Evolutionary conservation across 2,888 invertebrate species (phyloP), one percentile per base, ranked within the genome.

Genomic region (Bhutanitis thaidina): DNA sequence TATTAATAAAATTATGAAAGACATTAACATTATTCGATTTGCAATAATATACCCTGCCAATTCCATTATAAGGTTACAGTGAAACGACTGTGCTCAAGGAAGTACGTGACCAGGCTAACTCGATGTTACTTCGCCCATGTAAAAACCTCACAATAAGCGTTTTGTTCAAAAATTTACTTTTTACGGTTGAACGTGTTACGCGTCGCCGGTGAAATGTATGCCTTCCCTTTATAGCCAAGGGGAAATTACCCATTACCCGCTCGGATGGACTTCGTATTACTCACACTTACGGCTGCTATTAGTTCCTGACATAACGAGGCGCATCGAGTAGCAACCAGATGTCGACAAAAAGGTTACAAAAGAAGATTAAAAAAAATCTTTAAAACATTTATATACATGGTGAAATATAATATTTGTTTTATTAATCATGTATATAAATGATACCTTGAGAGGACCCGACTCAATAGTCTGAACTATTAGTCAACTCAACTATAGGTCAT

Each of bases 181-280:
- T 45, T 51, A 51, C 15, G 40, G 39, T 41, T 12, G 45, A 41
- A 50, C 45, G 45, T 51, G 51, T 41, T 45, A 51, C 40, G 32
- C 39, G 51, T 51, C 29, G 27, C 35, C 40, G 27, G 34, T 51
- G 51, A 51, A 51, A 51, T 45, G 51, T 40, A 51, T 43, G 40
- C 40, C 34, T 46, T 35, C 27, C 51, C 51, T 51, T 51, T 51
- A 51, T 45, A 35, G 29, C 51, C 29, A 29, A 13, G 27, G 45
- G 51, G 45, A 51, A 51, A 51, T 51, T 45, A 46, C 40, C 45
- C 51, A 51, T 51, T 51, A 45, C 40, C 29, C 45, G 51, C 40
- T 37, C 45, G 36, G 51, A 51, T 51, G 45, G 51, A 41, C 45
- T 35, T 29, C 45, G 36, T 40, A 45, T 51, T 51, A 50, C 50